Evolutionary conservation across 1,140 invertebrate species (phyloP).

Genomic region (Coboldia fuscipes): DNA sequence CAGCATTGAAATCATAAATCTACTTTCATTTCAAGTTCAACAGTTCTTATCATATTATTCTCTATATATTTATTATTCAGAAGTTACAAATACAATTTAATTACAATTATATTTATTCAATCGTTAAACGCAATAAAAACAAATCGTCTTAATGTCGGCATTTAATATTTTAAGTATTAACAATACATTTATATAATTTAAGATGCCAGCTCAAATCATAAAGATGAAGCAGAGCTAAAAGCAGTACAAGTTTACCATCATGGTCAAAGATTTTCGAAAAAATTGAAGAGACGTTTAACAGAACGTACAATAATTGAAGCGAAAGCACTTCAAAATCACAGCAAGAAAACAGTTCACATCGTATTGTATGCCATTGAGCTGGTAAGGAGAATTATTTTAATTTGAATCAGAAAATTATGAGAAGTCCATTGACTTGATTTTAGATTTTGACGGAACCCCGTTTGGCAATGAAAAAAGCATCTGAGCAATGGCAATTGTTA

Average conservation of each 20-base stretch:
- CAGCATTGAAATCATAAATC: too few species aligned
- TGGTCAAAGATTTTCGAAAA: constrained; percentile 43
- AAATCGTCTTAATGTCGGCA: not conserved
- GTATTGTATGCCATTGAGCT: constrained; percentile 50
- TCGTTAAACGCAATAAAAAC: too few species aligned
- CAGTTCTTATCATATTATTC: too few species aligned
- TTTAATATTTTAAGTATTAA: not conserved
- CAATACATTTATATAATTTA: not conserved
- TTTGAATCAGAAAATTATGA: not conserved
- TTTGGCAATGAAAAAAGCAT: constrained; percentile 45
- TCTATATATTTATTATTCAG: too few species aligned
- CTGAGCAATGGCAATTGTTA: constrained; percentile 41
- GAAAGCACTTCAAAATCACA: constrained; percentile 50
- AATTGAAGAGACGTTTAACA: constrained; percentile 45
- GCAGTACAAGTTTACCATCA: constrained; percentile 49
- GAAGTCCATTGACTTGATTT: not conserved
- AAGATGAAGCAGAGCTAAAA: constrained; percentile 20
- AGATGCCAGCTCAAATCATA: not conserved
- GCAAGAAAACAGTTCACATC: constrained; percentile 52
- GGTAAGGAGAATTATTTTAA: constrained; percentile 25
- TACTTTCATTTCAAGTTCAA: too few species aligned
- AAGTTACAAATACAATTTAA: too few species aligned
- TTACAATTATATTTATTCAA: too few species aligned
- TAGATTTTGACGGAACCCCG: constrained; percentile 56
- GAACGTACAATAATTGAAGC: constrained; percentile 49